Evolutionary conservation across 30 jellyfish, hydroid and myxozoan genomes (phyloP).

Genomic region (Phacellophora camtschatica): DNA sequence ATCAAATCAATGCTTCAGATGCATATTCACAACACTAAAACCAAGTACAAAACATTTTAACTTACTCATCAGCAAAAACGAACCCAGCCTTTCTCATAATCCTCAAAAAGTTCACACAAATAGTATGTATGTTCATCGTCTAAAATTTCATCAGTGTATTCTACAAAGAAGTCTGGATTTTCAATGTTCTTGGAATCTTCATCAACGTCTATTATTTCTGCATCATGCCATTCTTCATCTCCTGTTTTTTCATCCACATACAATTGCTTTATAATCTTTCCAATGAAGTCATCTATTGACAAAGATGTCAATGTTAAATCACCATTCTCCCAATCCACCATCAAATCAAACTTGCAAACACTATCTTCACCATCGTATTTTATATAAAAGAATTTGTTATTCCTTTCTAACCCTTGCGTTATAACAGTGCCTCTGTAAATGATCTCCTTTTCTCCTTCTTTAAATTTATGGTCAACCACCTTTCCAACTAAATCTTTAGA

Average conservation of each 20-base stretch:
- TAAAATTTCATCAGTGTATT: not conserved
- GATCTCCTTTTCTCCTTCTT: not conserved
- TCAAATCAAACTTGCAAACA: not conserved
- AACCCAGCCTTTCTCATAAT: slow-evolving; percentile 32
- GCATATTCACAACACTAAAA: too few relatives aligned
- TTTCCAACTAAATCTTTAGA: slow-evolving; percentile 2
- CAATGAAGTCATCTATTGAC: not conserved
- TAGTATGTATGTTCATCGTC: not conserved
- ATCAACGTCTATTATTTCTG: not conserved
- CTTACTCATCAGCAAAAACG: too few relatives aligned
- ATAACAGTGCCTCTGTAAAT: not conserved
- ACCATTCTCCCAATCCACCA: not conserved
- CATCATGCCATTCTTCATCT: not conserved
- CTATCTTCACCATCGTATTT: not conserved
- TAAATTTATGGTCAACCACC: not conserved
- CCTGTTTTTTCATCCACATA: slow-evolving; percentile 1
- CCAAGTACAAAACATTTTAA: too few relatives aligned
- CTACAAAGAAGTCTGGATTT: not conserved
- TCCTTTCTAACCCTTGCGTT: not conserved
- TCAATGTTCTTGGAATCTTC: not conserved
- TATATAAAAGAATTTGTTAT: not conserved
- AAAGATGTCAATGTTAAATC: not conserved
- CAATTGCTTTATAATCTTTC: not conserved
- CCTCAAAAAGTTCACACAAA: slow-evolving; percentile 15
- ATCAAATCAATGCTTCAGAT: too few relatives aligned